Conservation (phyloP, 1,140 invertebrate species). For the Linepithema humile region DNA sequence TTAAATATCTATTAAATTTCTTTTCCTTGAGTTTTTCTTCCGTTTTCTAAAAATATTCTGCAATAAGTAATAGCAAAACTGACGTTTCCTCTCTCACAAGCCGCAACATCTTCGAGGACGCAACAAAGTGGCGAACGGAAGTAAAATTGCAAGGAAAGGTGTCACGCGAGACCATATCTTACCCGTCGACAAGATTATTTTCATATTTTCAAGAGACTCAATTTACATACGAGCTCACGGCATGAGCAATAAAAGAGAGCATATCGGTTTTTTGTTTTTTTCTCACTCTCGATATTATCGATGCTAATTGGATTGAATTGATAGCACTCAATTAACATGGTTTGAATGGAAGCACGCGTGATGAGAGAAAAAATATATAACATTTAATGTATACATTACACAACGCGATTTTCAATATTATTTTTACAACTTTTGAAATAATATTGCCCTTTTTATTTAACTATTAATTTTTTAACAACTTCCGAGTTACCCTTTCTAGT, state of each 20-base stretch:
- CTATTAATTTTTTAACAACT: not conserved
- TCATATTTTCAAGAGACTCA: conserved; percentile 38
- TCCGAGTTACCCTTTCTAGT: not conserved
- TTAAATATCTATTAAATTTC: not conserved
- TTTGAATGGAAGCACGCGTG: conserved; percentile 8
- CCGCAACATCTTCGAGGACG: conserved; percentile 45
- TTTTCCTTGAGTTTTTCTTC: not conserved
- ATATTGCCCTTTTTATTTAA: not conserved
- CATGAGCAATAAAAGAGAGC: conserved; percentile 25
- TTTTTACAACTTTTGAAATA: not conserved
- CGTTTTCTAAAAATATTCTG: not conserved
- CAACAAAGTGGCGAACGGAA: conserved; percentile 49
- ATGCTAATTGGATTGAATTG: not conserved
- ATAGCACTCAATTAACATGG: not conserved
- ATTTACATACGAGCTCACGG: conserved; percentile 57
- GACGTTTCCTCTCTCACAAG: not conserved
- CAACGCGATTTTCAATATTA: no score
- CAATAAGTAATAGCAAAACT: conserved; percentile 7
- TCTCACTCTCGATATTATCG: not conserved
- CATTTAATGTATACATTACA: not conserved
- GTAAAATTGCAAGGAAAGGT: conserved; percentile 48
- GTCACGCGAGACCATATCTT: conserved; percentile 59
- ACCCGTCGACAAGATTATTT: conserved; percentile 45
- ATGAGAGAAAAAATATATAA: not conserved
- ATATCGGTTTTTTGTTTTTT: conserved; percentile 9